These are phyloP conservation scores for Darwinula stevensoni DNA, from an alignment of 2,888 invertebrate genomes.

Conservation along the genomic window DNA sequence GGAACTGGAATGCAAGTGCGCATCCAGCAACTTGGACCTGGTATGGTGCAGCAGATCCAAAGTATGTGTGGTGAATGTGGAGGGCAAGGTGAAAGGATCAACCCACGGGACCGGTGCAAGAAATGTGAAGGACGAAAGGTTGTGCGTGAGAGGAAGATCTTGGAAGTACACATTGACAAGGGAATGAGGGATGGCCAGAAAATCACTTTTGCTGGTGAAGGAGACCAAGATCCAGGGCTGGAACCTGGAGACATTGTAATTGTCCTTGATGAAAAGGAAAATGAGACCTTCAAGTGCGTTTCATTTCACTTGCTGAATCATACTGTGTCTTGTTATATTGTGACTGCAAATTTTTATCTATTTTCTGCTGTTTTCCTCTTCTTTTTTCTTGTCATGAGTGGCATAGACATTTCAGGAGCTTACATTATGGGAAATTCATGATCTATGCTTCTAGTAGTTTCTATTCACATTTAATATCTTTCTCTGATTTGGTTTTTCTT, in stretches of 20 bases:
- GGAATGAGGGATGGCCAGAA: conserved; percentile 91
- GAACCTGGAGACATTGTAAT: conserved; percentile 88
- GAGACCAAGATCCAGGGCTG: conserved; percentile 79
- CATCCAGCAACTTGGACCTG: conserved; percentile 38
- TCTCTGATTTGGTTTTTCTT: no score
- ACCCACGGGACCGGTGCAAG: conserved; percentile 76
- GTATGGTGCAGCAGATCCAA: conserved; percentile 71
- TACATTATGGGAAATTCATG: no score
- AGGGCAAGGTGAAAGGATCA: conserved; percentile 57
- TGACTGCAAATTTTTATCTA: conserved; percentile 7
- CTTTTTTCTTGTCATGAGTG: conserved; percentile 1
- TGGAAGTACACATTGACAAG: conserved; percentile 77
- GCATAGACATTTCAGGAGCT: no score
- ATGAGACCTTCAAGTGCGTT: conserved; percentile 32
- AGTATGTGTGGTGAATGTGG: conserved; percentile 55
- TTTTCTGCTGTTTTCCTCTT: conserved; percentile 1
- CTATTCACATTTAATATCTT: no score
- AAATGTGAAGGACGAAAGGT: conserved; percentile 71
- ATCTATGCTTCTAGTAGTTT: no score
- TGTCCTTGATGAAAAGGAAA: conserved; percentile 75
- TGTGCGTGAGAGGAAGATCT: conserved; percentile 57
- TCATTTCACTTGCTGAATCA: neutral
- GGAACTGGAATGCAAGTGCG: conserved; percentile 57
- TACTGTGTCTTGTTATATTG: no score
- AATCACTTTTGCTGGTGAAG: conserved; percentile 73